Conservation (phyloP, 64 coral and sea anemone species). For the Montipora foliosa region DNA sequence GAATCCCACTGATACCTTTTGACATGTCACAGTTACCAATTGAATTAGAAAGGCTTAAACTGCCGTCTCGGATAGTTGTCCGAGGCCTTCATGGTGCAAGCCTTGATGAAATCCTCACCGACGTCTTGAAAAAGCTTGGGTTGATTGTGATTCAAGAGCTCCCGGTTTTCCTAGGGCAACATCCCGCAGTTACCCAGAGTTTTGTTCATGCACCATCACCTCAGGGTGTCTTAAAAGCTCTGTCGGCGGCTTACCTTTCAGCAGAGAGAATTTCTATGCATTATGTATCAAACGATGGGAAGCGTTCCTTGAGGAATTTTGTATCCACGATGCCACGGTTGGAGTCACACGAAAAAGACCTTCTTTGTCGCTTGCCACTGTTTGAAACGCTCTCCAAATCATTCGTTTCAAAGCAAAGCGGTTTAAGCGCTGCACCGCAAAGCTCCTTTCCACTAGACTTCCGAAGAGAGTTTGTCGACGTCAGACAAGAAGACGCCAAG, state of each 20-base stretch:
- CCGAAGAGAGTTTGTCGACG: background rate
- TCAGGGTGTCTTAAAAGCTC: slow-evolving; percentile 57
- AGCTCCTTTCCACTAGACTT: background rate
- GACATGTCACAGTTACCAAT: slow-evolving; percentile 4
- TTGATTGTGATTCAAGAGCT: slow-evolving; percentile 52
- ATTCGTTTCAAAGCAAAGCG: background rate
- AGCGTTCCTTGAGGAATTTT: slow-evolving; percentile 60
- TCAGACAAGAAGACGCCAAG: background rate
- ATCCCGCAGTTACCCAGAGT: slow-evolving; percentile 22
- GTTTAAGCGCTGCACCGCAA: slow-evolving; percentile 13
- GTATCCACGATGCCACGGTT: slow-evolving; percentile 12
- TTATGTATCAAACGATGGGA: slow-evolving; percentile 38
- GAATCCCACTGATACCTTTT: slow-evolving; percentile 69
- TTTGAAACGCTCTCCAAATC: slow-evolving; percentile 50
- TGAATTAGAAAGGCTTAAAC: slow-evolving; percentile 37
- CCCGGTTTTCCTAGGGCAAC: slow-evolving; percentile 44
- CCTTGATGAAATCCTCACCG: slow-evolving; percentile 37
- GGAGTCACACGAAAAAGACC: background rate
- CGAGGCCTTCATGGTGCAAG: slow-evolving; percentile 11
- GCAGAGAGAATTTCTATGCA: background rate
- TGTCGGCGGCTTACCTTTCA: background rate
- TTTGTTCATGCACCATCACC: slow-evolving; percentile 66
- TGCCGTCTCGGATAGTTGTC: slow-evolving; percentile 52
- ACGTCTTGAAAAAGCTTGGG: slow-evolving; percentile 29
- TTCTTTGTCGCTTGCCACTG: slow-evolving; percentile 41